Evolutionary conservation across 2,113 vertebrate species (phyloP).

Genomic region (Cyprichromis sp.): DNA sequence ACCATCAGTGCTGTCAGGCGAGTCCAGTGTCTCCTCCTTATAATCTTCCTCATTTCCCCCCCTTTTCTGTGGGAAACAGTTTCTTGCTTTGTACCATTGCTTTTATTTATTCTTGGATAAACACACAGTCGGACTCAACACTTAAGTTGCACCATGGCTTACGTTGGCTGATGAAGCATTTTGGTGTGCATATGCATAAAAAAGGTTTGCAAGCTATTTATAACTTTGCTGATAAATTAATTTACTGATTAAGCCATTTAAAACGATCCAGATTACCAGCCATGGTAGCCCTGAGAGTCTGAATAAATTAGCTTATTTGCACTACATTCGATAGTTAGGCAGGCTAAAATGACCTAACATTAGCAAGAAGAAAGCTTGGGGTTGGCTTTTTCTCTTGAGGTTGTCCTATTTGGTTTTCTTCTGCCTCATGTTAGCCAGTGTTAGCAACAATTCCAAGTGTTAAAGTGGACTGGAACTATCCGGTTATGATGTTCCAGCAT

Average conservation of each 20-base stretch:
- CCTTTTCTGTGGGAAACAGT: not conserved
- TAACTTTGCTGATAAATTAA: not conserved
- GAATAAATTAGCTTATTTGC: not conserved
- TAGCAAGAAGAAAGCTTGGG: not conserved
- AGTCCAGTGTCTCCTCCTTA: not conserved
- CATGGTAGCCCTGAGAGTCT: not conserved
- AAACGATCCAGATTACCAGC: not conserved
- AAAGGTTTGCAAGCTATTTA: not conserved
- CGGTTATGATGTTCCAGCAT: not conserved
- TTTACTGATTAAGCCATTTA: not conserved
- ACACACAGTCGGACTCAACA: not conserved
- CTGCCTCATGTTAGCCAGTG: not conserved
- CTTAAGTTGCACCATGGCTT: not conserved
- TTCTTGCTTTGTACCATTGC: not conserved
- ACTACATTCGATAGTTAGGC: not conserved
- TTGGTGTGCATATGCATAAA: not conserved
- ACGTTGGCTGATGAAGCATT: not conserved
- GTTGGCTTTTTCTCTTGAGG: not conserved
- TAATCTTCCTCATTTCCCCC: not conserved
- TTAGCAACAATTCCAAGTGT: not conserved
- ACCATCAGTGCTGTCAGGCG: not conserved
- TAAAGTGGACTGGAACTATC: not conserved
- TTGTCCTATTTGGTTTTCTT: not conserved
- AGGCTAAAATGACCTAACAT: not conserved
- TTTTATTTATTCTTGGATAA: not conserved